Evolutionary conservation across 2,113 vertebrate species (phyloP).

Genomic region (Amazona guildingii): DNA sequence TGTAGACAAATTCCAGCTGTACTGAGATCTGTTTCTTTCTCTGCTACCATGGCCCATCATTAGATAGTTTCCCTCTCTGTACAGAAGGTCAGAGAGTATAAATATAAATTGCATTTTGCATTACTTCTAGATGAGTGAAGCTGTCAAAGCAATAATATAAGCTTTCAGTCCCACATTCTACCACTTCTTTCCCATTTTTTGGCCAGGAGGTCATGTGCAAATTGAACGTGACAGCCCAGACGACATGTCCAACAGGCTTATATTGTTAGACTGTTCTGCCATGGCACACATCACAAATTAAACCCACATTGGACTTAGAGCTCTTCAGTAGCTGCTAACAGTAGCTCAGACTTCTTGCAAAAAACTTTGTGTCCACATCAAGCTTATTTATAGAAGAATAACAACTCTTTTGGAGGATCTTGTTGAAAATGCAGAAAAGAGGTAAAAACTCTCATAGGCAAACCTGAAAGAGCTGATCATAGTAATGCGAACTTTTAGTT

Average conservation of each 20-base stretch:
- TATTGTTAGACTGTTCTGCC: constrained; percentile 83
- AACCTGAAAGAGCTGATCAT: background rate
- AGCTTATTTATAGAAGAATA: background rate
- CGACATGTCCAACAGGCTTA: constrained; percentile 92
- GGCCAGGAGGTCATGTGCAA: constrained; percentile 93
- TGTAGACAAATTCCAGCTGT: constrained; percentile 82
- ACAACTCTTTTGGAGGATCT: background rate
- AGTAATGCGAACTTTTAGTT: background rate
- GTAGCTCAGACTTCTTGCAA: background rate
- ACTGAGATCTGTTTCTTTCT: constrained; percentile 78
- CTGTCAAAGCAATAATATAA: constrained; percentile 98
- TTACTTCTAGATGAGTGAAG: constrained; percentile 99
- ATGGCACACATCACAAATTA: constrained; percentile 82
- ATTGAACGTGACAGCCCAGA: constrained; percentile 97
- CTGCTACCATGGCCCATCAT: constrained; percentile 77
- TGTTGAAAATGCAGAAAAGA: background rate
- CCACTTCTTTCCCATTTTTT: constrained; percentile 93
- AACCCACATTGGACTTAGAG: constrained; percentile 71
- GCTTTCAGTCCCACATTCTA: constrained; percentile 94
- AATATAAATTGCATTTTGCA: constrained; percentile 98
- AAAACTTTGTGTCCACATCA: constrained; percentile 17
- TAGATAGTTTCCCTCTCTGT: constrained; percentile 84
- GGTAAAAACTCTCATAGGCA: background rate
- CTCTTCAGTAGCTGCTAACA: constrained; percentile 40
- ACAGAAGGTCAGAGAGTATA: constrained; percentile 91